phyloP scores from a whole-genome alignment of 1,140 invertebrate genomes.

The Tetramorium simillimum region DNA sequence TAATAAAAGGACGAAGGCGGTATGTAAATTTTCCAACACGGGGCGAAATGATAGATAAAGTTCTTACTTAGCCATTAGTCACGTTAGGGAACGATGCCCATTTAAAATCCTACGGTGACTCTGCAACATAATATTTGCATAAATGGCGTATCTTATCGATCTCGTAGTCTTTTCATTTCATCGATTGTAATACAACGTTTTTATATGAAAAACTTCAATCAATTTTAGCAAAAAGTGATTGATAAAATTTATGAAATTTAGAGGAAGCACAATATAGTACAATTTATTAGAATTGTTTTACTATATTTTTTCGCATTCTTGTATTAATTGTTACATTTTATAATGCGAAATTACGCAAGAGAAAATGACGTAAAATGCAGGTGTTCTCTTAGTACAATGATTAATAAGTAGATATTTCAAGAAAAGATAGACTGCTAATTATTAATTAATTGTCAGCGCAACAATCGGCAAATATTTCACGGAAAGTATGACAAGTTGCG shows the following conservation, averaged over 20 bases:
- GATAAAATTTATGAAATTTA: not conserved
- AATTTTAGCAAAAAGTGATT: not conserved
- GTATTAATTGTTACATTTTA: not conserved
- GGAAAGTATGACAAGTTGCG: not conserved
- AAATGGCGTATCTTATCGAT: not conserved
- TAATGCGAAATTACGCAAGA: not conserved
- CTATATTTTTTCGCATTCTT: not conserved
- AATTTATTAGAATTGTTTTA: not conserved
- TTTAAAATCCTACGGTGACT: not conserved
- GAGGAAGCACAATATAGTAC: not conserved
- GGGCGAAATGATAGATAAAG: not conserved
- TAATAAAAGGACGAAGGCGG: constrained; percentile 31
- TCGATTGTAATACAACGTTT: not conserved
- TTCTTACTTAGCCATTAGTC: not conserved
- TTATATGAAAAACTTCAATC: not conserved
- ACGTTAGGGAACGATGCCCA: not conserved
- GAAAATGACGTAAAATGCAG: constrained; percentile 16
- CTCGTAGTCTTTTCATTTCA: not conserved
- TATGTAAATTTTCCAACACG: constrained; percentile 21
- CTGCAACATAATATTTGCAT: not conserved
- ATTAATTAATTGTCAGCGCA: not conserved
- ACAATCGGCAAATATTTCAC: not conserved
- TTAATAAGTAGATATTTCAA: not conserved
- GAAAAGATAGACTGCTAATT: not conserved
- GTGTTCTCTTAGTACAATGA: not conserved